A percentile compares a stretch with the other conserved stretches of the same genome.
Evolutionary conservation across 2,888 invertebrate species (phyloP).

Genomic region (Apodemia mormo): DNA sequence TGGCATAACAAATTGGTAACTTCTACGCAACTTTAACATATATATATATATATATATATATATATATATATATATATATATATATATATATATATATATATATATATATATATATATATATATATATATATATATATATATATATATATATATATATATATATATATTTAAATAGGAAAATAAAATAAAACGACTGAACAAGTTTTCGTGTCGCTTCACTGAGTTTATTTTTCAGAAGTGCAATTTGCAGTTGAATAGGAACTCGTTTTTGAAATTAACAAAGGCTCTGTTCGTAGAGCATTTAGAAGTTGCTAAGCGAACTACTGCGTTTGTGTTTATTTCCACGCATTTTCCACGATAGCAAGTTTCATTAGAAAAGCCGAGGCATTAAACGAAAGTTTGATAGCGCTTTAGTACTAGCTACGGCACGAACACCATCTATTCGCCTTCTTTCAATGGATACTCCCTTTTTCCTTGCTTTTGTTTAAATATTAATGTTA

Average conservation of each 20-base stretch:
- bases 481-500: constrained; percentile 1
- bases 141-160: no score
- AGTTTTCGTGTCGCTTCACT: constrained; percentile 30
- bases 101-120: no score
- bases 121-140: no score
- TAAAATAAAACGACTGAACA: constrained; percentile 28
- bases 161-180: constrained; percentile 17
- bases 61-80: no score
- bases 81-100: no score
- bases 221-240: constrained; percentile 51
- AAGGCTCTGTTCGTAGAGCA: constrained; percentile 58
- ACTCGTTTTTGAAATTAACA: constrained; percentile 66
- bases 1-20: no score
- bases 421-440: constrained; percentile 40
- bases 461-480: neutral
- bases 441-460: constrained; percentile 13
- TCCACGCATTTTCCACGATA: constrained; percentile 64
- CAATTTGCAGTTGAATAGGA: constrained; percentile 50
- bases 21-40: no score
- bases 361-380: constrained; percentile 63
- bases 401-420: constrained; percentile 48
- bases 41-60: no score
- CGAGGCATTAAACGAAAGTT: constrained; percentile 54
- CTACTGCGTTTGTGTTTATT: constrained; percentile 63
- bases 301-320: constrained; percentile 66